Conservation (phyloP, 1,140 invertebrate species). For the Gonatopus flavifemur region DNA sequence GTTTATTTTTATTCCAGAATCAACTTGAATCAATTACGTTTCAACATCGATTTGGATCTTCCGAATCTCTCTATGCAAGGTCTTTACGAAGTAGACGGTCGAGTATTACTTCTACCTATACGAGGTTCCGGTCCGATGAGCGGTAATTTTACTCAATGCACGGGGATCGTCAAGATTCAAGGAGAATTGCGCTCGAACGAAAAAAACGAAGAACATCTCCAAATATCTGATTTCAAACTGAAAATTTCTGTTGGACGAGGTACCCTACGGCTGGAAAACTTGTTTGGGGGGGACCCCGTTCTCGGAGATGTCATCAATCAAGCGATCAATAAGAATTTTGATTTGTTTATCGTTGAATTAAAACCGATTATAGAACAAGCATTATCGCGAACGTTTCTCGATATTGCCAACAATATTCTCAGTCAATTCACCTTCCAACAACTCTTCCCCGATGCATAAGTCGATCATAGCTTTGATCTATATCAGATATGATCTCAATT, state of each 20-base stretch:
- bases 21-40: conserved; percentile 53
- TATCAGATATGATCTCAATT: too few species aligned
- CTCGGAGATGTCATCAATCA: conserved; percentile 63
- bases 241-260: conserved; percentile 64
- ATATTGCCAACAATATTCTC: conserved; percentile 63
- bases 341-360: conserved; percentile 61
- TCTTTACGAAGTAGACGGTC: conserved; percentile 64
- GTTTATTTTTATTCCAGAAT: conserved; percentile 42
- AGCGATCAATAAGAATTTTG: conserved; percentile 67
- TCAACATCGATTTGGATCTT: conserved; percentile 59
- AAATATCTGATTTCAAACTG: conserved; percentile 57
- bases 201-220: conserved; percentile 59
- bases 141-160: conserved; percentile 66
- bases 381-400: conserved; percentile 58
- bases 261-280: conserved; percentile 62
- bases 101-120: conserved; percentile 64
- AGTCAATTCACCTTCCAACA: conserved; percentile 59
- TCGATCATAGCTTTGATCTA: too few species aligned
- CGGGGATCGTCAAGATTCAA: conserved; percentile 57
- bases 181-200: conserved; percentile 44
- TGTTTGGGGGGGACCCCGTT: conserved; percentile 63
- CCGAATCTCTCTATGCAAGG: conserved; percentile 63
- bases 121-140: conserved; percentile 62
- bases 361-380: conserved; percentile 63
- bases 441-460: conserved; percentile 57